A percentile compares a stretch with the other conserved stretches of the same genome.
Evolutionary conservation across 2,888 invertebrate genomes (phyloP).

Genomic region (Encarsia formosa): DNA sequence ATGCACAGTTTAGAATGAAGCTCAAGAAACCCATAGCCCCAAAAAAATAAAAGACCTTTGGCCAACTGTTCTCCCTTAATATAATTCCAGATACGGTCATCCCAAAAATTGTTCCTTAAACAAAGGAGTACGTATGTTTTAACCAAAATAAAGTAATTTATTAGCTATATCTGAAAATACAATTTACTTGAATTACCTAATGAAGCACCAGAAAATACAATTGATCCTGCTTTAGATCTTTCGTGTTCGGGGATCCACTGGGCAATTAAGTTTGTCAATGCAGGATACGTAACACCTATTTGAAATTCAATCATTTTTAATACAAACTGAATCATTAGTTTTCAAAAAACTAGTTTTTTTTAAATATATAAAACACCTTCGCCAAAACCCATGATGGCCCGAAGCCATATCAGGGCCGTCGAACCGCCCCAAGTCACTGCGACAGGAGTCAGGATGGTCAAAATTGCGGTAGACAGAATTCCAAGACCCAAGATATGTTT

Average conservation of each 20-base stretch:
- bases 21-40: constrained; percentile 69
- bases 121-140: no score
- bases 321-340: no score
- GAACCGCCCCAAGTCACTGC: constrained; percentile 65
- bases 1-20: constrained; percentile 64
- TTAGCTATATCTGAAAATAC: no score
- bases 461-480: constrained; percentile 74
- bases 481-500: constrained; percentile 80
- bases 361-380: no score
- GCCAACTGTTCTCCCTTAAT: constrained; percentile 64
- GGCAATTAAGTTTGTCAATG: constrained; percentile 74
- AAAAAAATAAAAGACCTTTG: constrained; percentile 77
- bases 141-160: no score
- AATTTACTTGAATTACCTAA: no score
- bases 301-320: no score
- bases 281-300: constrained; percentile 81
- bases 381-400: constrained; percentile 77
- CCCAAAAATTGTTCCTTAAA: constrained; percentile 58
- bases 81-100: constrained; percentile 66
- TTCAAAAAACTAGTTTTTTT: no score
- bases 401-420: constrained; percentile 67
- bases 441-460: constrained; percentile 75
- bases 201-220: constrained; percentile 76
- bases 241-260: constrained; percentile 72
- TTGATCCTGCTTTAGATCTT: constrained; percentile 69